Conservation (phyloP, 2,113 vertebrate genomes). For the Chloropsis cyanopogon region DNA sequence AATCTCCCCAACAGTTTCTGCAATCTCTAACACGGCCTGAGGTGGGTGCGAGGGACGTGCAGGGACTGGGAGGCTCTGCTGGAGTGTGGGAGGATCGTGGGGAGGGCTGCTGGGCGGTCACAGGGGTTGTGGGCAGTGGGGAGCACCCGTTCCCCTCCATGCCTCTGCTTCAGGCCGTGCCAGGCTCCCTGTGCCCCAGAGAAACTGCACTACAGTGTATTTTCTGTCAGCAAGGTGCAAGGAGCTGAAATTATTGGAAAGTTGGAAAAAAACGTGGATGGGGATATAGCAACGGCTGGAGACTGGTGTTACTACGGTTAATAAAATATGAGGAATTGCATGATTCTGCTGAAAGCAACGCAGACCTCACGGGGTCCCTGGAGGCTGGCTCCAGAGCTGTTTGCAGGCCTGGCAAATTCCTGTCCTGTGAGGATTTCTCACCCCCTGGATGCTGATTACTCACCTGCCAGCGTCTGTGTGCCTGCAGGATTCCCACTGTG, state of each 20-base stretch:
- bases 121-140: not conserved
- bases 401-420: not conserved
- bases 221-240: slow-evolving; percentile 41
- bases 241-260: slow-evolving; percentile 67
- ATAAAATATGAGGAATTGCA: slow-evolving; percentile 73
- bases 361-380: not conserved
- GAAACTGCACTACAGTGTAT: not conserved
- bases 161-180: not conserved
- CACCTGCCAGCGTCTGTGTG: accelerated
- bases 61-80: not conserved
- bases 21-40: not conserved
- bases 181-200: not conserved
- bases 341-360: slow-evolving; percentile 58
- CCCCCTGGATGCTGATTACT: not conserved
- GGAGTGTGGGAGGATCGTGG: accelerated
- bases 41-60: not conserved
- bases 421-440: not conserved
- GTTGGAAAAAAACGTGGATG: slow-evolving; percentile 14
- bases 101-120: not conserved
- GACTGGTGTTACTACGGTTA: slow-evolving; percentile 69
- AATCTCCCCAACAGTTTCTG: not conserved
- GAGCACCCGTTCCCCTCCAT: accelerated
- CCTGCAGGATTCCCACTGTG: not conserved
- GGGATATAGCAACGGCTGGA: slow-evolving; percentile 62
- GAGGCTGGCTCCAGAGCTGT: slow-evolving; percentile 28